Evolutionary conservation across 2,888 invertebrate species (phyloP), one percentile per base, ranked within the genome.

Genomic region (Tipula confusa): DNA sequence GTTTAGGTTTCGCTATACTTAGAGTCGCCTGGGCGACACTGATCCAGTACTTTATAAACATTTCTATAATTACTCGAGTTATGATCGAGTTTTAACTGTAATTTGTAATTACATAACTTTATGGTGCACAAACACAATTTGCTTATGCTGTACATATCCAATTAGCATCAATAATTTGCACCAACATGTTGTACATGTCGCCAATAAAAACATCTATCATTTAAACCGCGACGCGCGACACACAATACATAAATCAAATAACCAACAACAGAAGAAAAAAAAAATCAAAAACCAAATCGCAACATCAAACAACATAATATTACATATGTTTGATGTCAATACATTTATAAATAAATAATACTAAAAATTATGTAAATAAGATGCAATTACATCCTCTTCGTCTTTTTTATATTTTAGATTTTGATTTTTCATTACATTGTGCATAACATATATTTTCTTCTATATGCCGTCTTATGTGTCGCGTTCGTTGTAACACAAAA

Each of bases 281-380:
- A n/a, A n/a, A n/a, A n/a, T n/a, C n/a, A n/a, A n/a, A n/a, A n/a
- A n/a, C n/a, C 15, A 43, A 43, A 64, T 64, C 64, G 64, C 64
- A 9, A 64, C 24, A 64, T 64, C 64, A 64, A 64, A 64, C 64
- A 64, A 64, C 64, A 64, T 64, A n/a, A 64, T 24, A 64, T 64
- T 64, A 64, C 64, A 64, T 64, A 64, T 64, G 64, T 64, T 64
- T 24, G 64, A 64, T 64, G 64, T 64, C 64, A 64, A 64, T 64
- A 24, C 64, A 64, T 43, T 3, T 15, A 24, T 24, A 7, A 64
- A 64, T 2, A 64, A 64, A 18, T 15, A n/a, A n/a, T n/a, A n/a
- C n/a, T n/a, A 64, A 64, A 64, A 64, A 64, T 64, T 64, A 64
- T 64, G 64, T 64, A 64, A 64, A 64, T 64, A 64, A 64, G 64